phyloP scores from a whole-genome alignment of 35 echinoderm and acorn worm genomes.

The Apostichopus californicus region DNA sequence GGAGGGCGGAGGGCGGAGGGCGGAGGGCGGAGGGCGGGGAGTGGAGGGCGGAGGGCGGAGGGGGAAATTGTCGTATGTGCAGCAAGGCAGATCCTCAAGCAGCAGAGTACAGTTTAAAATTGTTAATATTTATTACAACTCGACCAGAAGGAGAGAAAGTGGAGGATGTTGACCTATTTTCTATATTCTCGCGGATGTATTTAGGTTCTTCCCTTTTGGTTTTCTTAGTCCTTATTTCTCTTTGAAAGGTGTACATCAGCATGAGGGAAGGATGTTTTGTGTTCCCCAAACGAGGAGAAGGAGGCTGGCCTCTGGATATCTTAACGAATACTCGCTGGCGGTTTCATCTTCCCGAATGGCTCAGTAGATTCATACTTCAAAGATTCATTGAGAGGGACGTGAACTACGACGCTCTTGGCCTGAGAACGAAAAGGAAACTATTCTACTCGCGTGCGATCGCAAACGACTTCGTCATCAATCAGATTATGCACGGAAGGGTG shows the following conservation, averaged over 20 bases:
- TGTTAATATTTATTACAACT: too few relatives aligned
- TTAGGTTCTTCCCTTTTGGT: too few relatives aligned
- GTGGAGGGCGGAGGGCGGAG: too few relatives aligned
- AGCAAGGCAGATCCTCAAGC: too few relatives aligned
- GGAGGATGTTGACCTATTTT: too few relatives aligned
- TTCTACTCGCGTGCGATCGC: constrained; percentile 44
- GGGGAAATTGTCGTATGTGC: too few relatives aligned
- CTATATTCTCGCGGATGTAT: too few relatives aligned
- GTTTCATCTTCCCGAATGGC: constrained; percentile 22
- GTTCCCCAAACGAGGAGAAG: constrained; percentile 26
- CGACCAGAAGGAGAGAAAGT: too few relatives aligned
- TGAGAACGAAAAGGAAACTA: constrained; percentile 30
- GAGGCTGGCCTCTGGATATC: constrained; percentile 60
- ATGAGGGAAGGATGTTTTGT: constrained; percentile 71
- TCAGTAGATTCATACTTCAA: constrained; percentile 13
- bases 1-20: too few relatives aligned
- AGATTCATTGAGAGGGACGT: constrained; percentile 6
- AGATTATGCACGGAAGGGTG: constrained; percentile 60
- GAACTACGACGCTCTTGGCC: constrained; percentile 49
- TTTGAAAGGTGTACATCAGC: constrained; percentile 72
- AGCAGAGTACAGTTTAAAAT: too few relatives aligned
- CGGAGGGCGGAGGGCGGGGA: too few relatives aligned
- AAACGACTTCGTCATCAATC: constrained; percentile 53
- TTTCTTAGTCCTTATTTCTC: too few relatives aligned
- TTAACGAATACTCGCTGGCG: constrained; percentile 33